Evolutionary conservation across 2,113 vertebrate species (phyloP), one percentile per base, ranked within the genome.

Genomic region (Perca schrenkii): DNA sequence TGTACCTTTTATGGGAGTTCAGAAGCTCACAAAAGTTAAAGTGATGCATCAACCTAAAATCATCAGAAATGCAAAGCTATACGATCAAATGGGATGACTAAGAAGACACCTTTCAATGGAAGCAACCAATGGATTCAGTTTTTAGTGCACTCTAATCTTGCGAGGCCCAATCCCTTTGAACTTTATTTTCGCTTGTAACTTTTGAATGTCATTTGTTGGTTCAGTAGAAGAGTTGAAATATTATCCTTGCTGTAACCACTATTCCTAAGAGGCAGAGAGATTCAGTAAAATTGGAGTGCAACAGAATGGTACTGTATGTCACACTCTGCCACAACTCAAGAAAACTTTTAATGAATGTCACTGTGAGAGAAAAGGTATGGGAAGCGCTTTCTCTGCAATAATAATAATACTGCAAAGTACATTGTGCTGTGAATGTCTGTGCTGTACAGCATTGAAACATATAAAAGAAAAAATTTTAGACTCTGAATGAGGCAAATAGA

Each of bases 281-380:
- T 70, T 52, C 54, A 74, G 65, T 50, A 17, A 71, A 88, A 88
- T 76, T 81, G 54, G 52, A 74, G 47, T 52, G 63, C 70, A 82
- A 80, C 70, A 56, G 66, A 47, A 54, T 70, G 64, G 16, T 70
- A 61, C 34, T 74, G 50, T 67, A 58, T 85, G 76, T 86, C 80
- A 74, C 28, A 61, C 63, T 85, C 58, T 69, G 57, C 62, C 62
- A 67, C n/a, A 15, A 71, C 77, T 88, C 54, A 62, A 83, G 63
- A 64, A 87, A 88, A 89, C 71, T 84, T 93, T 88, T 83, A 91
- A 90, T 92, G 86, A 89, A 87, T 84, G 86, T 88, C 78, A 75
- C 60, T 22, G 28, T 4, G 3, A 56, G 60, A 76, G 65, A 63
- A 75, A 68, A 78, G 50, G 57, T 77, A 68, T 63, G 10, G 21